Percentiles rank a stretch among this genome's conserved stretches.
Conservation (phyloP, 2,888 invertebrate species). For the Mellilla xanthometata region DNA sequence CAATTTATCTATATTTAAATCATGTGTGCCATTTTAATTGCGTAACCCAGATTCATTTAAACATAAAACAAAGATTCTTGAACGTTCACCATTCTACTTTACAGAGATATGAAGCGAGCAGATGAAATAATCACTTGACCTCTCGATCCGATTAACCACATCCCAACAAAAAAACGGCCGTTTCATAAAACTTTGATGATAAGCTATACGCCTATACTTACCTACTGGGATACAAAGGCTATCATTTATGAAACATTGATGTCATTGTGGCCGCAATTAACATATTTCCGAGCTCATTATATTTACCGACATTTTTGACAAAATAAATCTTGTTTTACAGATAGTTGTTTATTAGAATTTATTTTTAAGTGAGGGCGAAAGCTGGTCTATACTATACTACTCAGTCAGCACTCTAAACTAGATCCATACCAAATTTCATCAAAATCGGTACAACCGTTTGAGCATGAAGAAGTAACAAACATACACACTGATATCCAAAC, state of each 20-base stretch:
- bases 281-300: constrained; percentile 19
- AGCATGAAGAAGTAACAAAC: too few relatives aligned
- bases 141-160: constrained; percentile 37
- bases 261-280: constrained; percentile 46
- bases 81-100: constrained; percentile 6
- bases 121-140: constrained; percentile 36
- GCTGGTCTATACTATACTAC: too few relatives aligned
- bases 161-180: constrained; percentile 41
- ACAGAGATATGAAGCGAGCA: constrained; percentile 14
- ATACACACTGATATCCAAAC: too few relatives aligned
- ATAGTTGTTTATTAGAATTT: too few relatives aligned
- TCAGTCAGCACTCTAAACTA: too few relatives aligned
- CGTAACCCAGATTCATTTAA: constrained; percentile 11
- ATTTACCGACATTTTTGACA: too few relatives aligned
- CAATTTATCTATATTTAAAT: too few relatives aligned
- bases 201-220: constrained; percentile 34
- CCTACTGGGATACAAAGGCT: constrained; percentile 52
- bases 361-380: too few relatives aligned
- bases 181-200: constrained; percentile 48
- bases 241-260: constrained; percentile 54
- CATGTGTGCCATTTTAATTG: constrained; percentile 1
- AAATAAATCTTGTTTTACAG: too few relatives aligned
- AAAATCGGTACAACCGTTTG: too few relatives aligned
- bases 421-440: too few relatives aligned
- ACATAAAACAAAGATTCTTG: constrained; percentile 10